Conservation (phyloP, 1,140 invertebrate species). For the Eueides isabella region DNA sequence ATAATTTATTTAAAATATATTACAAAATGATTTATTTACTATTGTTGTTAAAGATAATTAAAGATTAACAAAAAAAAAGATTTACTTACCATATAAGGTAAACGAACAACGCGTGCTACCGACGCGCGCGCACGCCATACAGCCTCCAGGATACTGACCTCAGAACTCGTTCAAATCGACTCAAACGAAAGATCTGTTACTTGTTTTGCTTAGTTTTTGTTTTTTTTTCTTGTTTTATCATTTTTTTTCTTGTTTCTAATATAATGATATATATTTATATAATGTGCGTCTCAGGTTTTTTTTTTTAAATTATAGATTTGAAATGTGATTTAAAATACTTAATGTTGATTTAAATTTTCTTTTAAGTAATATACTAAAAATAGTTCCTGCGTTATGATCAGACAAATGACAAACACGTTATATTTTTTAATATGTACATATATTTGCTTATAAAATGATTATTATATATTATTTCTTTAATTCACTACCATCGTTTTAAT, state of each 20-base stretch:
- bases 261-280: not conserved
- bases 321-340: too few species aligned
- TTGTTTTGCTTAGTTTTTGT: constrained; percentile 16
- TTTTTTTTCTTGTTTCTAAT: not conserved
- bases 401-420: too few species aligned
- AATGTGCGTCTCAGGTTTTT: too few species aligned
- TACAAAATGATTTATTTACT: too few species aligned
- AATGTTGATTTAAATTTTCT: too few species aligned
- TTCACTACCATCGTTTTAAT: not conserved
- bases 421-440: too few species aligned
- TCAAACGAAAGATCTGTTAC: not conserved
- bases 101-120: constrained; percentile 29
- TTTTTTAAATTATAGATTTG: too few species aligned
- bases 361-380: too few species aligned
- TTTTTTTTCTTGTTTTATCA: constrained; percentile 2
- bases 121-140: constrained; percentile 46
- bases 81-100: constrained; percentile 16
- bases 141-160: constrained; percentile 55
- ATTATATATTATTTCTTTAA: not conserved
- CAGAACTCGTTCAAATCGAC: constrained; percentile 19
- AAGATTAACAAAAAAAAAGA: not conserved
- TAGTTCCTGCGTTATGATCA: too few species aligned
- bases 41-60: too few species aligned
- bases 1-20: too few species aligned
- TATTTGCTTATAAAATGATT: too few species aligned